Conservation (phyloP, 2,888 invertebrate genomes). For the Sinhomidia bicolor region DNA sequence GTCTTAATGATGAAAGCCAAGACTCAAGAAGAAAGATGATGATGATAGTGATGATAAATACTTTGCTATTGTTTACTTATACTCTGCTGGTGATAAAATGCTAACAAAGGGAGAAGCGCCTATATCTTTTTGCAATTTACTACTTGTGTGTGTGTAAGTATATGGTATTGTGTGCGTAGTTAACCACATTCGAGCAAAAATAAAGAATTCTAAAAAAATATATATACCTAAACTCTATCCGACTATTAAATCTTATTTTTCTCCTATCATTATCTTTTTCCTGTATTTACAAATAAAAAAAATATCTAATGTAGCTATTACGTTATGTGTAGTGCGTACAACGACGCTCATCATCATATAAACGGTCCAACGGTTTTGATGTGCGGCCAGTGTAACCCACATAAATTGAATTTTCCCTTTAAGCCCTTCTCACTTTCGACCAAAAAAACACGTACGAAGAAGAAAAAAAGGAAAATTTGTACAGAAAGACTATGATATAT, state of each 20-base stretch:
- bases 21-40: too few relatives aligned
- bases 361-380: background rate
- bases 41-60: background rate
- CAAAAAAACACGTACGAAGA: background rate
- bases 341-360: too few relatives aligned
- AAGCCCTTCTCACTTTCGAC: background rate
- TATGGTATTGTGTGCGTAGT: background rate
- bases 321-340: background rate
- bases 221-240: background rate
- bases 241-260: too few relatives aligned
- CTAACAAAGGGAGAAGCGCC: too few relatives aligned
- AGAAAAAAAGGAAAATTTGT: too few relatives aligned
- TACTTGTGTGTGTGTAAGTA: too few relatives aligned
- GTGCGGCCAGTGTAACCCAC: background rate
- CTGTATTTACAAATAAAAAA: background rate
- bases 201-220: background rate
- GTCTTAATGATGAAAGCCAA: background rate
- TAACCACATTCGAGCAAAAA: background rate
- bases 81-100: background rate
- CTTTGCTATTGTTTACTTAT: background rate
- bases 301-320: background rate
- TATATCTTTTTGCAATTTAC: too few relatives aligned
- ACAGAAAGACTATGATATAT: background rate
- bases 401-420: slow-evolving; percentile 54
- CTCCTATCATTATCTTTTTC: too few relatives aligned